Evolutionary conservation across 2,113 vertebrate species (phyloP).

Genomic region (Edolisoma coerulescens): DNA sequence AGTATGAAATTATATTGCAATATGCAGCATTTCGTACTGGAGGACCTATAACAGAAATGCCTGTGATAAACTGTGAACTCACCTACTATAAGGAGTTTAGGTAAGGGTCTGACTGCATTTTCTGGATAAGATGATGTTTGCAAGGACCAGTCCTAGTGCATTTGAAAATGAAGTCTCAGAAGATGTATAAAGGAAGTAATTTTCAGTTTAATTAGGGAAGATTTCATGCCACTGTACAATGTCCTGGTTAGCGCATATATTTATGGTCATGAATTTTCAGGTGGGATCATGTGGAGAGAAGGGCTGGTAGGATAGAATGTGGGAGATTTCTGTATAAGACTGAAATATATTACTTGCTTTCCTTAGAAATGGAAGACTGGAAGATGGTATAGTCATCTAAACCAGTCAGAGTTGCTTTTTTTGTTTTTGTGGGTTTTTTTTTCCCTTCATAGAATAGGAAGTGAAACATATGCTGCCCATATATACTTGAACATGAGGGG

Average conservation of each 20-base stretch:
- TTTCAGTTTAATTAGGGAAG: neutral
- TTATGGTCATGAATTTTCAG: neutral
- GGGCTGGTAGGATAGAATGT: neutral
- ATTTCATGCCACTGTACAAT: neutral
- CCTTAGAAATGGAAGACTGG: neutral
- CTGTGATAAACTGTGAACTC: neutral
- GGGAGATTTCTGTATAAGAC: neutral
- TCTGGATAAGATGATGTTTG: neutral
- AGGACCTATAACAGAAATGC: neutral
- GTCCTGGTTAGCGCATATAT: neutral
- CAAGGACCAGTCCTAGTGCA: neutral
- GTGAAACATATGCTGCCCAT: neutral
- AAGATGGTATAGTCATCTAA: neutral
- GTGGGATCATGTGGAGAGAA: neutral
- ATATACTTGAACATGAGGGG: neutral
- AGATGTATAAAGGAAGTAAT: neutral
- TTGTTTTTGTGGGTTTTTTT: no score
- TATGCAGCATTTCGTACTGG: neutral
- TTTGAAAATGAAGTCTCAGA: neutral
- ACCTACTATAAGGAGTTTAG: neutral
- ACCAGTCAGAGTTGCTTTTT: neutral
- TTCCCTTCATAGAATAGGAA: rapidly evolving
- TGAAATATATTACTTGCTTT: neutral
- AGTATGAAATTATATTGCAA: neutral
- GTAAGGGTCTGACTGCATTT: neutral